phyloP scores from a whole-genome alignment of 2,888 invertebrate species.

The Rhagium mordax region DNA sequence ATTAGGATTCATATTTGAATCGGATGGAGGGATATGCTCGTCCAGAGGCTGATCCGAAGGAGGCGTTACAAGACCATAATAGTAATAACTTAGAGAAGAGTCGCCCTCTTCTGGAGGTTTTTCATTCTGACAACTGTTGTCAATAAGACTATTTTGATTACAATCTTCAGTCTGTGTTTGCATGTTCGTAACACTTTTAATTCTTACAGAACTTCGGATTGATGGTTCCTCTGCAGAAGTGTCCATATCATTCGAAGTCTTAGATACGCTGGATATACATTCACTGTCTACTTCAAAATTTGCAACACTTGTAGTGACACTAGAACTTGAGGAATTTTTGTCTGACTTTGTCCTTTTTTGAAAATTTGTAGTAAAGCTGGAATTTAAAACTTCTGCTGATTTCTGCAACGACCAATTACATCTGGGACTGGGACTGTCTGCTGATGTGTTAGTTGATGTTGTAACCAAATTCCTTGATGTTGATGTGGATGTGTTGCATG shows the following conservation, averaged over 20 bases:
- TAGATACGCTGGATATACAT: neutral
- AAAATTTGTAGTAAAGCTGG: neutral
- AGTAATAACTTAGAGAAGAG: neutral
- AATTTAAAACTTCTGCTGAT: neutral
- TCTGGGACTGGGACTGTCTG: neutral
- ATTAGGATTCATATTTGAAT: conserved; percentile 16
- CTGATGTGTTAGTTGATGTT: neutral
- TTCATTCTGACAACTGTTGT: too few relatives aligned
- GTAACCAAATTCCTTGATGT: neutral
- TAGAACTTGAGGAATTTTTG: neutral
- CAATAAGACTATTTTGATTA: too few relatives aligned
- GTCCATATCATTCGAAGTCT: neutral
- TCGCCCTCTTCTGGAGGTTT: neutral
- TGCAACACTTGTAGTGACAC: neutral
- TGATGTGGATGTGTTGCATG: neutral
- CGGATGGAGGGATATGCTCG: conserved; percentile 39
- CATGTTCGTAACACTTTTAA: neutral
- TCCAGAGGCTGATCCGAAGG: conserved; percentile 48
- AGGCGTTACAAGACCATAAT: conserved; percentile 48
- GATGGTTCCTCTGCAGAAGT: neutral
- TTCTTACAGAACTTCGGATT: neutral
- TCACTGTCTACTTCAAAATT: neutral
- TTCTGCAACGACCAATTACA: neutral
- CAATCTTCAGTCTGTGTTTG: conserved; percentile 2
- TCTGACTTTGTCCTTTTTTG: neutral